phyloP scores from a whole-genome alignment of 1,140 invertebrate species.

The Drosophila santomea region DNA sequence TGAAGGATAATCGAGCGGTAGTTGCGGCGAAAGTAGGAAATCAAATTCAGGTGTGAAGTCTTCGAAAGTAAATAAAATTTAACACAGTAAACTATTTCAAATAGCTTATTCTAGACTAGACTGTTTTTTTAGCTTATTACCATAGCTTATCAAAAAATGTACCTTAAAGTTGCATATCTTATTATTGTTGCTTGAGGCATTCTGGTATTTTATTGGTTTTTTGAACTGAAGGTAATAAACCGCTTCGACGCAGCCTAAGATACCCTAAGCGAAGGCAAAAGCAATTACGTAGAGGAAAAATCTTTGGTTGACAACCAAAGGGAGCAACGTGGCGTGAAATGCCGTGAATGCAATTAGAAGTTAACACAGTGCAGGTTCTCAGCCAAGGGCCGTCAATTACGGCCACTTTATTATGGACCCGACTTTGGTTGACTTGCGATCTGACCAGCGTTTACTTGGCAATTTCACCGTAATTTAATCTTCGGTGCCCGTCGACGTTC shows the following conservation, averaged over 20 bases:
- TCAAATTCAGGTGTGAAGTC: neutral
- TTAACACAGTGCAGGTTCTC: constrained; percentile 12
- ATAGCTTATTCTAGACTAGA: too few species aligned
- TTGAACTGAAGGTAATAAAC: too few species aligned
- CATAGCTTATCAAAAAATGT: too few species aligned
- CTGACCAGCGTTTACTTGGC: constrained; percentile 35
- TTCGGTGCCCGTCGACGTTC: constrained; percentile 22
- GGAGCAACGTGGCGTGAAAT: constrained; percentile 63
- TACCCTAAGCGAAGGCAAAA: constrained; percentile 13
- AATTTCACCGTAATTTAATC: constrained; percentile 38
- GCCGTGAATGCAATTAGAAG: constrained; percentile 68
- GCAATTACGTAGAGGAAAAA: constrained; percentile 31
- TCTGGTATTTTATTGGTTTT: too few species aligned
- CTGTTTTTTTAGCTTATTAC: too few species aligned
- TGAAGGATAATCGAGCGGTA: constrained; percentile 18
- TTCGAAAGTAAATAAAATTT: too few species aligned
- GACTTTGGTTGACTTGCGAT: constrained; percentile 18
- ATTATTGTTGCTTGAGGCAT: too few species aligned
- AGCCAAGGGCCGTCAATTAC: constrained; percentile 27
- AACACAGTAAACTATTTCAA: too few species aligned
- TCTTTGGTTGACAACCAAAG: constrained; percentile 59
- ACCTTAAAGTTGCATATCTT: too few species aligned
- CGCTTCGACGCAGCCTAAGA: neutral
- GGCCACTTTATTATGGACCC: constrained; percentile 39
- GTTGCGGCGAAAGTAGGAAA: constrained; percentile 6